A percentile compares a stretch with the other conserved stretches of the same genome.
Evolutionary conservation across 2,888 invertebrate species (phyloP).

Genomic region (Eristalinus aeneus): DNA sequence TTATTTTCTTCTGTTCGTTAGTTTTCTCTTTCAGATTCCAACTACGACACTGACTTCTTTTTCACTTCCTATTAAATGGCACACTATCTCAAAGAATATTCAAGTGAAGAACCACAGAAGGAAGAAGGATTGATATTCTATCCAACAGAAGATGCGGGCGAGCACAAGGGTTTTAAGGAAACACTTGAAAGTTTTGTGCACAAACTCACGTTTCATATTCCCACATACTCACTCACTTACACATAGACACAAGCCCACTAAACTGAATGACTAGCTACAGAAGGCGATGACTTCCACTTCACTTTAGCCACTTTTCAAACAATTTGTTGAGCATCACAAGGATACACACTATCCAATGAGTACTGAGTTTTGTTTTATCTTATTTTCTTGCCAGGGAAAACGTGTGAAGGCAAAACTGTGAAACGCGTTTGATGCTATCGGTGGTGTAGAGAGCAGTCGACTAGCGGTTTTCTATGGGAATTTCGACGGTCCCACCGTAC

Average conservation of each 20-base stretch:
- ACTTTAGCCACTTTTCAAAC: slow-evolving; percentile 60
- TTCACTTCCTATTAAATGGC: neutral
- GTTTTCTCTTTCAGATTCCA: neutral
- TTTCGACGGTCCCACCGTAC: slow-evolving; percentile 21
- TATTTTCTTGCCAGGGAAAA: slow-evolving; percentile 16
- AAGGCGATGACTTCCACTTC: slow-evolving; percentile 39
- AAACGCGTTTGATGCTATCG: slow-evolving; percentile 40
- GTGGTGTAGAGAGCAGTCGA: slow-evolving; percentile 34
- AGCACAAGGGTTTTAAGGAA: slow-evolving; percentile 12
- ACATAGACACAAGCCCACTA: neutral
- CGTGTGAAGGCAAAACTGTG: neutral
- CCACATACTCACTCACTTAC: slow-evolving; percentile 30
- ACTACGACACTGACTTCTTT: neutral
- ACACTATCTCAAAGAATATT: neutral
- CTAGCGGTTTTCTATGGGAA: slow-evolving; percentile 51
- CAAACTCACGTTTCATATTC: slow-evolving; percentile 57
- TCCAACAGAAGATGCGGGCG: neutral
- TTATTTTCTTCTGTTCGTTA: neutral
- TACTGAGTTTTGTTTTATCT: neutral
- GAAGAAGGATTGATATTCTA: neutral
- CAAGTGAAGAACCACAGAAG: neutral
- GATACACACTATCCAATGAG: slow-evolving; percentile 46
- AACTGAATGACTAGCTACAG: slow-evolving; percentile 22
- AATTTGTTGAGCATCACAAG: slow-evolving; percentile 65
- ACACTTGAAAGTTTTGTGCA: slow-evolving; percentile 24